These are phyloP conservation scores for Brienomyrus longianalis DNA, from an alignment of 2,113 vertebrate species.

Conservation along the genomic window DNA sequence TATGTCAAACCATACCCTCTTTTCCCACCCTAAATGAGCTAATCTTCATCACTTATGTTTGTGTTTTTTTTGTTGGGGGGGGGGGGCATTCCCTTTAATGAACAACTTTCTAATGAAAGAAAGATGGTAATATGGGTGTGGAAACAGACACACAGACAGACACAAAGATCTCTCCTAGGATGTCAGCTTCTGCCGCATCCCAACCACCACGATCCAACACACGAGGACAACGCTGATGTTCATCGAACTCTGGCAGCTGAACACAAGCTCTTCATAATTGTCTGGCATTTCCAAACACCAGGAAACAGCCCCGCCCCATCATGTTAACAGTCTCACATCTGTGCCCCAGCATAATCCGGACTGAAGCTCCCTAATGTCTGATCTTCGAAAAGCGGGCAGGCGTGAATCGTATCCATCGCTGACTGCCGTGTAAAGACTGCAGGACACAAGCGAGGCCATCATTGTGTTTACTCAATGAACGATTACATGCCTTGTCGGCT, in stretches of 20 bases:
- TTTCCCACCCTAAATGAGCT: background rate
- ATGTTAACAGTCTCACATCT: background rate
- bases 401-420: background rate
- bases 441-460: background rate
- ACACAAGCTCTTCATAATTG: background rate
- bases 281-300: background rate
- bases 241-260: background rate
- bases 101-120: background rate
- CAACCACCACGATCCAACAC: background rate
- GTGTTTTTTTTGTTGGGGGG: background rate
- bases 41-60: background rate
- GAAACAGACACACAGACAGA: background rate
- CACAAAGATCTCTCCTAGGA: background rate
- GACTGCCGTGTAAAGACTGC: background rate
- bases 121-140: background rate
- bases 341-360: background rate
- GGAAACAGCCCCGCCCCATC: background rate
- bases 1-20: background rate
- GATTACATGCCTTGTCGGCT: background rate
- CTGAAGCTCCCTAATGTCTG: background rate
- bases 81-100: background rate
- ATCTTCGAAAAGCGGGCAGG: background rate
- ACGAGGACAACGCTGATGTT: background rate
- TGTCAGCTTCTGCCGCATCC: background rate
- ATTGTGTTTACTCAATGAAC: slow-evolving; percentile 1